Percentiles rank a stretch among this genome's conserved stretches.
Conservation (phyloP, 2,888 invertebrate genomes). For the Tinea pellionella region DNA sequence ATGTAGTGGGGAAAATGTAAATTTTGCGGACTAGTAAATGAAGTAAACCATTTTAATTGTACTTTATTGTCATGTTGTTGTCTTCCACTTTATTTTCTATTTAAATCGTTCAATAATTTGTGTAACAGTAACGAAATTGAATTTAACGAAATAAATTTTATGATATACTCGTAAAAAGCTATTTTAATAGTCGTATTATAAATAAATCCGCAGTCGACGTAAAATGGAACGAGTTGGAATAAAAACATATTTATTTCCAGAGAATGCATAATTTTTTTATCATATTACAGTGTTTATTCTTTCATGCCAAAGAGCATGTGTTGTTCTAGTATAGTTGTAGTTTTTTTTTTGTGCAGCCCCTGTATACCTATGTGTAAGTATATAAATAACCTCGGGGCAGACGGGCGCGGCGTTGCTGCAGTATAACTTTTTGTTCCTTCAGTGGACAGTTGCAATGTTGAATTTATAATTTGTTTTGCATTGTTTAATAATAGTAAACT, state of each 20-base stretch:
- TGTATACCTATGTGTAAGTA: conserved; percentile 6
- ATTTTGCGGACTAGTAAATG: too few species aligned
- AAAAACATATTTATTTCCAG: conserved; percentile 9
- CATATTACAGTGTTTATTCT: conserved; percentile 8
- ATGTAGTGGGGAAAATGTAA: too few species aligned
- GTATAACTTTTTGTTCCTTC: conserved; percentile 8
- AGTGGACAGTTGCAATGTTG: conserved; percentile 12
- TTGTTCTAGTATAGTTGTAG: conserved; percentile 9
- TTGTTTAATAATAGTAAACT: conserved; percentile 4
- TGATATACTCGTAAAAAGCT: too few species aligned
- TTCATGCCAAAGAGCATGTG: conserved; percentile 10
- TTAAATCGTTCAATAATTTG: too few species aligned
- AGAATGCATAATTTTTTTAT: neutral
- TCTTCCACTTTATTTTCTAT: too few species aligned
- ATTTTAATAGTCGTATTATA: neutral
- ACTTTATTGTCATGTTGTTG: too few species aligned
- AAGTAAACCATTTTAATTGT: too few species aligned
- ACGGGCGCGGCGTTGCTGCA: neutral
- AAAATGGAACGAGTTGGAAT: neutral
- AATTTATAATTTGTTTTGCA: conserved; percentile 13
- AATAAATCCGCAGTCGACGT: neutral
- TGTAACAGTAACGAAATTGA: too few species aligned
- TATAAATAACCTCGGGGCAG: conserved; percentile 8
- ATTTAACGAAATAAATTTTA: too few species aligned
- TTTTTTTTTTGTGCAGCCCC: neutral